A percentile compares a stretch with the other conserved stretches of the same genome.
phyloP scores from a whole-genome alignment of 2,888 invertebrate species.

The Epistrophe eligans region DNA sequence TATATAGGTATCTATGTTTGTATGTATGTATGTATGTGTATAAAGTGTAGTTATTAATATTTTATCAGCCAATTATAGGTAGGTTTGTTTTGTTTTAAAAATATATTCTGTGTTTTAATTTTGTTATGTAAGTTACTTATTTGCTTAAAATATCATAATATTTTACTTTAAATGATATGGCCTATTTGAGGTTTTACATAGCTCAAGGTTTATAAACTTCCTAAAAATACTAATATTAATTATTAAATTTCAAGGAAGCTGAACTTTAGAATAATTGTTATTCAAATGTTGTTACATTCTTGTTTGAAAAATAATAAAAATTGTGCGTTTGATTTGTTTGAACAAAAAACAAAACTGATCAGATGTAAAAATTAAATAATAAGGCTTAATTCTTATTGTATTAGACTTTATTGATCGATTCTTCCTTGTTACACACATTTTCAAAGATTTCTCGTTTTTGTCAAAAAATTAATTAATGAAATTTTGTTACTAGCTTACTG shows the following conservation, averaged over 20 bases:
- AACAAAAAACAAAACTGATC: no score
- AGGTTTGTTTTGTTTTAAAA: background rate
- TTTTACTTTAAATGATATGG: conserved; percentile 51
- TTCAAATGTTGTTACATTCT: background rate
- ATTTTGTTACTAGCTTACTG: no score
- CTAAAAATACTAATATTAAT: background rate
- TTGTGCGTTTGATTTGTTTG: no score
- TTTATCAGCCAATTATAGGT: background rate
- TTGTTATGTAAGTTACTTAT: background rate
- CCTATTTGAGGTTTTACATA: conserved; percentile 56
- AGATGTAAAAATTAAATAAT: no score
- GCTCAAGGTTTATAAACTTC: conserved; percentile 32
- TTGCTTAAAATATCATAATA: conserved; percentile 8
- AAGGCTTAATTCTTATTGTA: no score
- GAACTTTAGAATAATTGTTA: background rate
- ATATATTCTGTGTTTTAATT: conserved; percentile 22
- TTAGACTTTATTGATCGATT: no score
- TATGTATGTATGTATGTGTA: conserved; percentile 34
- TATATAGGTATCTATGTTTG: background rate
- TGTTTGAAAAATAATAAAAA: background rate
- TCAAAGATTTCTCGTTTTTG: no score
- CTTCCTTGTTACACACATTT: no score
- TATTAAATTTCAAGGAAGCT: background rate
- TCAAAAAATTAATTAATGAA: no score
- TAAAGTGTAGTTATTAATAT: conserved; percentile 19